Evolutionary conservation across 2,113 vertebrate species (phyloP).

Genomic region (Syngnathus scovelli): DNA sequence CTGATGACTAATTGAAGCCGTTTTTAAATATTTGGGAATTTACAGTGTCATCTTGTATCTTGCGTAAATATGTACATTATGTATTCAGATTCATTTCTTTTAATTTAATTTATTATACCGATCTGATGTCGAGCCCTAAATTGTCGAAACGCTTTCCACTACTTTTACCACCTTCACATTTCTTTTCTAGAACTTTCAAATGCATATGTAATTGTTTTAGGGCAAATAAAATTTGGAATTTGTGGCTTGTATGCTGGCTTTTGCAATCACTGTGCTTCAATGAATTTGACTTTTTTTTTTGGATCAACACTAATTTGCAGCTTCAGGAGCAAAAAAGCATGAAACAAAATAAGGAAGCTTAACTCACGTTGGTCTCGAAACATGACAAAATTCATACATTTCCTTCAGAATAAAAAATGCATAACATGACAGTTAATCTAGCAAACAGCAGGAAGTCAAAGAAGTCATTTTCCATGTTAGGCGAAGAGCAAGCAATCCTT

Average conservation of each 20-base stretch:
- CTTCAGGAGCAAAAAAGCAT: background rate
- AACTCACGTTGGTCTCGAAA: background rate
- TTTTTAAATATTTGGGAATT: background rate
- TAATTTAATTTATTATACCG: background rate
- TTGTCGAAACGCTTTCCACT: conserved; percentile 2
- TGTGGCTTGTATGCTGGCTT: conserved; percentile 12
- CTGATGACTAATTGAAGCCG: background rate
- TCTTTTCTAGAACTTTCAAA: conserved; percentile 5
- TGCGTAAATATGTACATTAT: background rate
- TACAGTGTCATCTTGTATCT: background rate
- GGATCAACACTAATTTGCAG: background rate
- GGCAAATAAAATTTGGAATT: conserved; percentile 18
- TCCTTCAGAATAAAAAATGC: background rate
- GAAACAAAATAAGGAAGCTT: background rate
- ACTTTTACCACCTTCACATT: background rate
- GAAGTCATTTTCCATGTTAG: background rate
- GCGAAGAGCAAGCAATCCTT: background rate
- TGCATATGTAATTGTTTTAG: conserved; percentile 15
- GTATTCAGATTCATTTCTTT: background rate
- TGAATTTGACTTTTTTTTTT: background rate
- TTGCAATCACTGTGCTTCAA: background rate
- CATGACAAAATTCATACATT: background rate
- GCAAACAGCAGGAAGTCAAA: background rate
- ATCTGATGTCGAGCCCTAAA: background rate
- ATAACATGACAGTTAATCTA: background rate